Conservation (phyloP, 30 jellyfish, hydroid and myxozoan species). For the Aurelia coerulea region DNA sequence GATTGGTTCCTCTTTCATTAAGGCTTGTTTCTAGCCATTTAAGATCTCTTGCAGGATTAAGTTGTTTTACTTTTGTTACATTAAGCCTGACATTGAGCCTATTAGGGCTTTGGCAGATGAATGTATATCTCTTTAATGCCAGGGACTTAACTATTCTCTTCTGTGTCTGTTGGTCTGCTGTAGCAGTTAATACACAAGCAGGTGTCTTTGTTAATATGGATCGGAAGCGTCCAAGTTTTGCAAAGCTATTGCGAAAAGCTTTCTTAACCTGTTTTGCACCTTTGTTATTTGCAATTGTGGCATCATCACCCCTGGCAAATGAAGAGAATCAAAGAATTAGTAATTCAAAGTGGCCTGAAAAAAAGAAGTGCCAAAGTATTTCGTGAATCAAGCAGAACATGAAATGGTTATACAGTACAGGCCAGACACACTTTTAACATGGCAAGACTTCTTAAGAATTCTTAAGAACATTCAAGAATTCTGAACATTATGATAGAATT, state of each 20-base stretch:
- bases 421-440: too few relatives aligned
- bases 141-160: constrained; percentile 18
- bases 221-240: constrained; percentile 12
- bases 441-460: too few relatives aligned
- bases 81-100: background rate
- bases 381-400: too few relatives aligned
- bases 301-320: background rate
- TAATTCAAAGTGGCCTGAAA: too few relatives aligned
- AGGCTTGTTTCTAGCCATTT: background rate
- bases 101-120: constrained; percentile 1
- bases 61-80: constrained; percentile 13
- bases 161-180: background rate
- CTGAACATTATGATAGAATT: too few relatives aligned
- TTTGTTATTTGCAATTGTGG: background rate
- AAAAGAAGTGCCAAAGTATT: too few relatives aligned
- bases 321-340: too few relatives aligned
- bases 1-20: constrained; percentile 9
- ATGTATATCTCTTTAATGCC: background rate
- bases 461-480: too few relatives aligned
- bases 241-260: constrained; percentile 1
- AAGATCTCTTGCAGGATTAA: background rate
- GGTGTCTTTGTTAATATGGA: constrained; percentile 16
- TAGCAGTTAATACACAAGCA: background rate
- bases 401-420: too few relatives aligned
- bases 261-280: background rate